These are phyloP conservation scores for Diadegma fenestrale DNA, from an alignment of 2,888 invertebrate species.

Conservation along the genomic window DNA sequence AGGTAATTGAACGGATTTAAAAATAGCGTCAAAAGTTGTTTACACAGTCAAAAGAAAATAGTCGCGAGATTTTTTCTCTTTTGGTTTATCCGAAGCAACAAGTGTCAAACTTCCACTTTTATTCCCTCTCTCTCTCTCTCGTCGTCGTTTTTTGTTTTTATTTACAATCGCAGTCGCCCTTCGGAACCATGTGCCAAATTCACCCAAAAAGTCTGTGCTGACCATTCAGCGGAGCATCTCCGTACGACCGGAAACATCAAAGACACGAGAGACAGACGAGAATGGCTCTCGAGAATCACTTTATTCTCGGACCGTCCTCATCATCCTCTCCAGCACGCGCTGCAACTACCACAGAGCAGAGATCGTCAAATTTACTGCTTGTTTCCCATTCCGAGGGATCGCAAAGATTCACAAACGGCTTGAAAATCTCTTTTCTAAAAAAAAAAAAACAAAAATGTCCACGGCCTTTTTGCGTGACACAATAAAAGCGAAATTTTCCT, in stretches of 20 bases:
- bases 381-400: neutral
- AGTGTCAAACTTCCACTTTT: conserved; percentile 35
- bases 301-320: conserved; percentile 33
- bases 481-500: conserved; percentile 15
- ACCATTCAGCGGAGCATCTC: conserved; percentile 1
- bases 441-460: neutral
- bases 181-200: conserved; percentile 50
- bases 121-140: neutral
- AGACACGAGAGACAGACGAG: conserved; percentile 40
- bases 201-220: conserved; percentile 27
- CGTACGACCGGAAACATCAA: conserved; percentile 58
- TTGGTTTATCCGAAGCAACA: conserved; percentile 43
- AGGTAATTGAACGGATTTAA: neutral
- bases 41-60: neutral
- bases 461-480: conserved; percentile 6
- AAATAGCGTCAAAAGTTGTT: neutral
- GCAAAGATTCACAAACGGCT: neutral
- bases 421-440: neutral
- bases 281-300: conserved; percentile 11
- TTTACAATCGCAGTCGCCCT: conserved; percentile 34
- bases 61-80: neutral
- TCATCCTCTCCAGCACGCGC: conserved; percentile 30
- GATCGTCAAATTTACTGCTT: conserved; percentile 40
- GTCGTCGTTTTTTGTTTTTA: neutral
- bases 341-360: conserved; percentile 8